Base-by-base conservation (phyloP, 2,888 invertebrate species). In the Eueremaeus valkanovi region DNA sequence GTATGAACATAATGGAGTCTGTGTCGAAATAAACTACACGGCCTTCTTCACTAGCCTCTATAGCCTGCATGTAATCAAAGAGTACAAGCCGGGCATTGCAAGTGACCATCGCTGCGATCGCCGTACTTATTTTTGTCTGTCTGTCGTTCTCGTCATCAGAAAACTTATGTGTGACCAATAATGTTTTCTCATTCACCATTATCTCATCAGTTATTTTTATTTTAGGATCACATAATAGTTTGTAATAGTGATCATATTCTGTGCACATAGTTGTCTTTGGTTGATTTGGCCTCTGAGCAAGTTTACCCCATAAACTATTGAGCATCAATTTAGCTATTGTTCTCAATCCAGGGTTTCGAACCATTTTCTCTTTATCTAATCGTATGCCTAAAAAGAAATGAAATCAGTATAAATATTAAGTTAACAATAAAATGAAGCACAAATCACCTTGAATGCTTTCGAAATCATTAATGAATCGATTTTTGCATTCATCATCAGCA, bases 1-100 rank as follows among this genome's bases (percentile, higher is more conserved):
- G 58, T 9, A 79, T 77, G 73, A 80, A 83, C 36, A 84, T 81
- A 3, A 83, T 79, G 1, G 81, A 81, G 75, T 83, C 83, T 0
- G 83, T 84, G 68, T 84, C 83, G 72, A 78, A 82, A 77, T 84
- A 83, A 11, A 84, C 74, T 6, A 81, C 81, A 16, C 81, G 68
- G 40, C 78, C 73, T 3, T 78, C 80, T 6, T 84, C 76, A 24
- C 74, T 75, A 33, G 3, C 13, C 13, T 68, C 42, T n/a, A 68
- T 68, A 8, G 3, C n/a, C 11, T 83, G 80, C 3, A 84, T 76
- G 33, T 81, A 81, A 3, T 72, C 68, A 75, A 82, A 83, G 0
- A 84, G 77, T 76, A 81, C 80, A 0, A 83, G 74, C 3, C 83
- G 73, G 0, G 83, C 82, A 55, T 81, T 79, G 6, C 81, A 77